Percentiles rank a stretch among this genome's conserved stretches.
These are phyloP conservation scores for Dasypus novemcinctus DNA, from an alignment of 2,113 vertebrate genomes.

Conservation along the genomic window DNA sequence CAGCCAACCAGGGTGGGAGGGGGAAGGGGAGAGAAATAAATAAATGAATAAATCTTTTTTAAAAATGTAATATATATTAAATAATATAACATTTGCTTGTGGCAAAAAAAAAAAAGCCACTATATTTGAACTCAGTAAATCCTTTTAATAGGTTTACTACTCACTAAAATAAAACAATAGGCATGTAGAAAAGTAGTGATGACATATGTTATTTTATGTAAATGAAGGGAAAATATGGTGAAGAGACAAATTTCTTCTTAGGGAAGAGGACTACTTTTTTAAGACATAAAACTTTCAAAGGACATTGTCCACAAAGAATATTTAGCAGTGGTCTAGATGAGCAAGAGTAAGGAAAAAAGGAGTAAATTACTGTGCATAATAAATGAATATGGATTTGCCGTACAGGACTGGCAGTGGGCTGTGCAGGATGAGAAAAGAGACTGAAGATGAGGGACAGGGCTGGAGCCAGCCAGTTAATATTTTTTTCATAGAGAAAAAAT, in stretches of 20 bases:
- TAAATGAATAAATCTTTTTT: too few species aligned
- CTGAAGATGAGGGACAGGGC: fast-evolving
- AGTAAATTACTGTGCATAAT: not conserved
- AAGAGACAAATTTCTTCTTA: not conserved
- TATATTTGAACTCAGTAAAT: not conserved
- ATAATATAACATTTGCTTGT: not conserved
- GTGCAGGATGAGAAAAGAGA: not conserved
- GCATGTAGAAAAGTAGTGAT: not conserved
- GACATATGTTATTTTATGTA: not conserved
- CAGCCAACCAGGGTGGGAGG: too few species aligned
- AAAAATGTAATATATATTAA: too few species aligned
- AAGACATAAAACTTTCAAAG: not conserved
- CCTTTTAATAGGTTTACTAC: not conserved
- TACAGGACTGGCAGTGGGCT: too few species aligned
- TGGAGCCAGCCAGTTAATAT: not conserved
- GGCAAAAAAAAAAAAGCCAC: not conserved
- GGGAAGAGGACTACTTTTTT: not conserved
- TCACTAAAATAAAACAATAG: not conserved
- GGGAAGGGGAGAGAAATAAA: too few species aligned
- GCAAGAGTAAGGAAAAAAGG: not conserved
- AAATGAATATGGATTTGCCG: not conserved
- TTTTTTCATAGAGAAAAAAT: not conserved
- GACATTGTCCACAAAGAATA: not conserved
- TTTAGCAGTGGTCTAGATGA: not conserved
- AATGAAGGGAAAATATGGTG: not conserved